phyloP scores from a whole-genome alignment of 2,113 vertebrate species.

The Aegotheles bennettii region DNA sequence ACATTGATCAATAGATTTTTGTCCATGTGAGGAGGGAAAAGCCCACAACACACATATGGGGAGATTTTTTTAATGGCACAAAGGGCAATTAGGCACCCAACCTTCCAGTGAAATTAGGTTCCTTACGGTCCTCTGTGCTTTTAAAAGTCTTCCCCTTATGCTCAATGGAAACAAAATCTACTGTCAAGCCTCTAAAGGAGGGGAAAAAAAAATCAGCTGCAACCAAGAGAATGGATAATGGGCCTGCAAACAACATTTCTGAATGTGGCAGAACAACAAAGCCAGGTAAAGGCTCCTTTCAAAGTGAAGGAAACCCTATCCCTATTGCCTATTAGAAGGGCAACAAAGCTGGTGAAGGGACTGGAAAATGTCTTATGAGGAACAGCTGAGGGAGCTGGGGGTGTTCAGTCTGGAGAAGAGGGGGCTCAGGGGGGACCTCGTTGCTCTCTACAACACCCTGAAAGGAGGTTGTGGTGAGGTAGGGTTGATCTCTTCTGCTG shows the following conservation, averaged over 20 bases:
- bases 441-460: too few species aligned
- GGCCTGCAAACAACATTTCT: background rate
- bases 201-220: background rate
- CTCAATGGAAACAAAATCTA: background rate
- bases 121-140: background rate
- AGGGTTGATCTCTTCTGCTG: too few species aligned
- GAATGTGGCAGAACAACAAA: background rate
- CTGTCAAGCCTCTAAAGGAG: background rate
- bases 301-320: background rate
- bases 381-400: too few species aligned
- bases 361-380: too few species aligned
- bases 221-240: background rate
- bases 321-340: too few species aligned
- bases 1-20: constrained; percentile 51
- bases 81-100: constrained; percentile 46
- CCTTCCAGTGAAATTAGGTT: constrained; percentile 2
- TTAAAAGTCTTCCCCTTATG: background rate
- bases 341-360: too few species aligned
- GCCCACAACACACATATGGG: background rate
- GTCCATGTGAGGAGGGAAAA: background rate
- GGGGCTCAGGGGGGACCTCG: too few species aligned
- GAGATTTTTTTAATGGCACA: constrained; percentile 13
- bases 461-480: too few species aligned
- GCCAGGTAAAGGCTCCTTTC: background rate
- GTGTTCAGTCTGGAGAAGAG: too few species aligned